Base-by-base conservation (phyloP, 2,797 vertebrate genomes). In the Acridotheres tristis region DNA sequence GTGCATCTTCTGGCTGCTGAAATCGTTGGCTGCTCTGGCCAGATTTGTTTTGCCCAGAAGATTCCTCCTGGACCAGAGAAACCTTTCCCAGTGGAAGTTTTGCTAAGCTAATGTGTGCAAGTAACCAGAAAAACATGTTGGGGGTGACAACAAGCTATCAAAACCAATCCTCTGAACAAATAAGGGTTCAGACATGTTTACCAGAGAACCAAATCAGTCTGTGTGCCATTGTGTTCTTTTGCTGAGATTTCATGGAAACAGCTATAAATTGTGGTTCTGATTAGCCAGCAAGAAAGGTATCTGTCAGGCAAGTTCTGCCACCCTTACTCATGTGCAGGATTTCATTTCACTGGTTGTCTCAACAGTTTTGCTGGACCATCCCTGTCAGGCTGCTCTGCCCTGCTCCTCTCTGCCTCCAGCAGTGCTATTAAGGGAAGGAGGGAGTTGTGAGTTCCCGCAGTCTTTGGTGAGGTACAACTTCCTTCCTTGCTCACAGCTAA, bases 281-380 rank as follows among this genome's bases (percentile, higher is more conserved):
- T 94, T 94, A 91, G 71, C 83, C 86, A 93, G 80, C 73, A 89
- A 67, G 92, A 89, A 95, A 87, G 47, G 88, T 84, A 74, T 94
- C 93, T 91, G 89, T 82, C 85, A 94, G 91, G 94, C 89, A 87
- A 94, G 94, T 97, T 94, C 89, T 95, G 80, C 76, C 76, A 79
- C 82, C 79, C 74, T 94, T 88, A 84, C 73, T 94, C 76, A 90
- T 71, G 91, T 32, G 53, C 55, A 53, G 53, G 26, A 89, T 88
- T 90, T 93, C 7, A 58, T 88, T 96, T 88, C 63, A 10, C 53
- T 67, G 71, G 83, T 73, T 81, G 51, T 76, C 89, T 78, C 5
- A 47, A 67, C 53, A 76, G 34, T 57, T 85, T 72, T 51, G 63
- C 65, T 67, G 77, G 92, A 93, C 88, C 51, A 11, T 94, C 87